These are phyloP conservation scores for Pherbina coryleti DNA, from an alignment of 2,888 invertebrate species.

Conservation along the genomic window DNA sequence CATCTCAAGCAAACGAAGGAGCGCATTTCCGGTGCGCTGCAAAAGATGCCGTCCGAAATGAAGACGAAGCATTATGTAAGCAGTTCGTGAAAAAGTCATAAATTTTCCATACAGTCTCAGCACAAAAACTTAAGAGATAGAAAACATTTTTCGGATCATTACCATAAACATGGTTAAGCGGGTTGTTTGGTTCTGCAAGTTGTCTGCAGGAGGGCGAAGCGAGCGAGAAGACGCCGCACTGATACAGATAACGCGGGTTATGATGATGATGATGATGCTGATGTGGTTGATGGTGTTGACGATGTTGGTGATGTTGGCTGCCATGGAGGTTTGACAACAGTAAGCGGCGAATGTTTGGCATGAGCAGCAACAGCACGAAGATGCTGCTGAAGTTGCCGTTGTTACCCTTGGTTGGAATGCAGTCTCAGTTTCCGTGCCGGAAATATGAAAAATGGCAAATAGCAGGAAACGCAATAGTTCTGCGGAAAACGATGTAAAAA, in stretches of 20 bases:
- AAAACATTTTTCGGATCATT: slow-evolving; percentile 39
- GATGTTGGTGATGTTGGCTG: neutral
- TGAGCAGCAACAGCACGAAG: neutral
- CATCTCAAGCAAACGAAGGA: neutral
- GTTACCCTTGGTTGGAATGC: neutral
- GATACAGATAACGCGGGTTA: neutral
- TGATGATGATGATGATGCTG: neutral
- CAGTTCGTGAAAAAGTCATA: slow-evolving; percentile 30
- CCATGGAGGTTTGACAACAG: neutral
- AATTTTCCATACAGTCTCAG: slow-evolving; percentile 7
- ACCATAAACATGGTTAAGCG: slow-evolving; percentile 16
- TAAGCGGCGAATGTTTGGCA: too few relatives aligned
- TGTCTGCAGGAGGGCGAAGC: neutral
- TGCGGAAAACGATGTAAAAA: slow-evolving; percentile 1
- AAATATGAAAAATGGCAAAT: slow-evolving; percentile 25
- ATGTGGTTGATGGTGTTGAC: neutral
- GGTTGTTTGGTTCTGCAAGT: neutral
- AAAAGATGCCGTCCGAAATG: neutral
- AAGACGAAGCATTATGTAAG: neutral
- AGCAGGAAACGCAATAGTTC: slow-evolving; percentile 15
- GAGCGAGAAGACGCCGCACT: neutral
- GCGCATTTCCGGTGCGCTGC: neutral
- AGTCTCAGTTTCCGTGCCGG: slow-evolving; percentile 1
- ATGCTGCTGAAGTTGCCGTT: too few relatives aligned
- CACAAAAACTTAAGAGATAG: slow-evolving; percentile 7